phyloP scores from a whole-genome alignment of 2,797 vertebrate species.

The Knipowitschia caucasica region DNA sequence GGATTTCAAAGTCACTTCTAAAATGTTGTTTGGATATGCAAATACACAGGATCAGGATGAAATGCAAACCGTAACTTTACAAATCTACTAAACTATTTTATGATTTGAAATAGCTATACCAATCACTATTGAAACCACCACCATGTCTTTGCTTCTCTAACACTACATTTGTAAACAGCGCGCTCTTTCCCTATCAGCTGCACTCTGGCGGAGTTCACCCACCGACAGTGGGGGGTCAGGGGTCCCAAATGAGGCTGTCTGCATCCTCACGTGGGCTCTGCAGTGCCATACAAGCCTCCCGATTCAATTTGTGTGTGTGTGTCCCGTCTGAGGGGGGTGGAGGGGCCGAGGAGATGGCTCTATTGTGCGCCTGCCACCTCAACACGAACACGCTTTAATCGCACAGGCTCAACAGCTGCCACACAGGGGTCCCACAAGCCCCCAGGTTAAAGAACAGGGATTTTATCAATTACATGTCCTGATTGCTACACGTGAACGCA shows the following conservation, averaged over 20 bases:
- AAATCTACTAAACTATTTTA: too few relatives aligned
- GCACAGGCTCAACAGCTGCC: constrained; percentile 69
- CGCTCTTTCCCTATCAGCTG: neutral
- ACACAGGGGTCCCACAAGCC: constrained; percentile 52
- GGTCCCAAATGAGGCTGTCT: constrained; percentile 74
- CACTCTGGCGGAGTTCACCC: constrained; percentile 16
- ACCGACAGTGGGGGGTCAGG: constrained; percentile 54
- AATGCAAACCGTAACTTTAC: too few relatives aligned
- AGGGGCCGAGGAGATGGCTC: constrained; percentile 61
- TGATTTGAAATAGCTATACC: too few relatives aligned
- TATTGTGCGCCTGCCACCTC: constrained; percentile 72
- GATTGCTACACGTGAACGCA: constrained; percentile 64
- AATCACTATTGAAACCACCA: too few relatives aligned
- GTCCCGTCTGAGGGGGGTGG: constrained; percentile 39
- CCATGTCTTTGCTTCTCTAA: neutral
- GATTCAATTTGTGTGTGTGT: constrained; percentile 69
- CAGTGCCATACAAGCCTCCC: constrained; percentile 43
- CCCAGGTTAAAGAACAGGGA: constrained; percentile 62
- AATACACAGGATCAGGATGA: too few relatives aligned
- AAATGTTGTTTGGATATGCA: too few relatives aligned
- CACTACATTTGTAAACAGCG: neutral
- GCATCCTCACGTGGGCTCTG: constrained; percentile 55
- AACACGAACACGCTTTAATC: constrained; percentile 68
- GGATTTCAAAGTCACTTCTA: too few relatives aligned
- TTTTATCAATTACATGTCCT: constrained; percentile 66